Evolutionary conservation across 2,888 invertebrate species (phyloP).

Genomic region (Chymomyza amoena): DNA sequence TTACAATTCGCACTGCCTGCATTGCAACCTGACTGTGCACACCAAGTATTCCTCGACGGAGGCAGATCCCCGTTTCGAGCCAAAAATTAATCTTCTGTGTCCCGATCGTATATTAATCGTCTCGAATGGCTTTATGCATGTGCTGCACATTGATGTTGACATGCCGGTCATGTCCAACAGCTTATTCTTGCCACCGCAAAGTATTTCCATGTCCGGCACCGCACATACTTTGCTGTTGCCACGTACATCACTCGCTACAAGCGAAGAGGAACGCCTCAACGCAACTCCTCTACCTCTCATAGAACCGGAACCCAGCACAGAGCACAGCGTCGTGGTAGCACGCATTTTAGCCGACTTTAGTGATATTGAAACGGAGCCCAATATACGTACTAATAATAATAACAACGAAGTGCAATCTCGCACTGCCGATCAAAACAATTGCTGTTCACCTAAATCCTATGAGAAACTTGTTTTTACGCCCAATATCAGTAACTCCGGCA

Average conservation of each 20-base stretch:
- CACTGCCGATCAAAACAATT: conserved; percentile 13
- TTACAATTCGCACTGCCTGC: conserved; percentile 87
- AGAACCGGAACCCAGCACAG: conserved; percentile 54
- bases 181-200: conserved; percentile 36
- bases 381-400: conserved; percentile 44
- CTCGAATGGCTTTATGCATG: conserved; percentile 91
- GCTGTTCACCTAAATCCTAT: conserved; percentile 71
- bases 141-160: conserved; percentile 84
- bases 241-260: conserved; percentile 32
- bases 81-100: conserved; percentile 84
- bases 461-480: conserved; percentile 81
- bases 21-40: conserved; percentile 94
- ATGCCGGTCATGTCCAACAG: conserved; percentile 44
- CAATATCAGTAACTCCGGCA: conserved; percentile 52
- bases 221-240: conserved; percentile 50
- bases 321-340: conserved; percentile 82
- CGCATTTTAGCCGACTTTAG: conserved; percentile 83
- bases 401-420: conserved; percentile 39
- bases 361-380: conserved; percentile 82
- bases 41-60: conserved; percentile 94
- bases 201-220: conserved; percentile 43
- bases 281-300: conserved; percentile 35
- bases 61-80: conserved; percentile 88
- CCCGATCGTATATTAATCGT: conserved; percentile 89
- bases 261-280: conserved; percentile 54